Conservation (phyloP, 2,113 vertebrate genomes). For the Thomomys bottae region DNA sequence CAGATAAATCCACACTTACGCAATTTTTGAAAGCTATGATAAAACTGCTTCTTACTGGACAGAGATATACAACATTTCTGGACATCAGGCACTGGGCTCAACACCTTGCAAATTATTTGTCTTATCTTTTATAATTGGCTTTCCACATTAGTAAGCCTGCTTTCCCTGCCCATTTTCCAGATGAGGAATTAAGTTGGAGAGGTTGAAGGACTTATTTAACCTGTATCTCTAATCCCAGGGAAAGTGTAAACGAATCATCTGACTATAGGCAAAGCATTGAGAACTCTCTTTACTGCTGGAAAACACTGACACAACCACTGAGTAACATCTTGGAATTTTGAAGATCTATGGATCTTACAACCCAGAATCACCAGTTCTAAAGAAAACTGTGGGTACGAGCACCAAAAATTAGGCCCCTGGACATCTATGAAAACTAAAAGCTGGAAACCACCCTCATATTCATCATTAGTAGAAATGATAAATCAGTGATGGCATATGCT, state of each 20-base stretch:
- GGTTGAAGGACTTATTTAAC: background rate
- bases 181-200: background rate
- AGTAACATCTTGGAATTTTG: background rate
- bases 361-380: background rate
- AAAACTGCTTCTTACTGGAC: background rate
- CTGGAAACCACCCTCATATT: conserved; percentile 26
- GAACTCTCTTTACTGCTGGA: background rate
- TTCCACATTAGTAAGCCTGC: background rate
- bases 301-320: background rate
- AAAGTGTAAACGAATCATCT: background rate
- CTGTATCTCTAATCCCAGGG: background rate
- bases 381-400: background rate
- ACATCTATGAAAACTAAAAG: background rate
- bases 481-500: background rate
- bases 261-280: background rate
- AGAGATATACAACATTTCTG: background rate
- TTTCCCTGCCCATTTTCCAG: background rate
- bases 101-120: background rate
- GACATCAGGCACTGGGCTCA: background rate
- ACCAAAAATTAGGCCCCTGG: background rate
- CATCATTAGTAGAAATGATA: background rate
- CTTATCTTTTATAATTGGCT: background rate
- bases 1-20: background rate
- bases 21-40: background rate
- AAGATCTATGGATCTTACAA: background rate